Evolutionary conservation across 2,888 invertebrate genomes (phyloP), one percentile per base, ranked within the genome.

Genomic region (Platycheirus albimanus): DNA sequence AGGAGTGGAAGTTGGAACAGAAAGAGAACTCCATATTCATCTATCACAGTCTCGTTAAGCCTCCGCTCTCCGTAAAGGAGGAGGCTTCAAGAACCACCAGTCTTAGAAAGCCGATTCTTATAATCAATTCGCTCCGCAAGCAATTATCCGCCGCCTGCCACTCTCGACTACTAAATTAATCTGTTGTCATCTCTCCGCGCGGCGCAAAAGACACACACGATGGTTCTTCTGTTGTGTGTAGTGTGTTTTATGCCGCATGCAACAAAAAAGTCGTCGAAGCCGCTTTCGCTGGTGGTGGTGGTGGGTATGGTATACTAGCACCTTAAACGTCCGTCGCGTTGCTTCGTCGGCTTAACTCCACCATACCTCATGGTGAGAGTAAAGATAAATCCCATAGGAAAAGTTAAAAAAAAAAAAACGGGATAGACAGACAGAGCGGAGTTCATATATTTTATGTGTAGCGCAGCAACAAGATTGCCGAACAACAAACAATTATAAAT

Each of bases 401-500:
- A 67, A 20, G 19, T 19, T 54, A 45, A 67, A 36, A 19, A 24
- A 24, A 24, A 24, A 24, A 4, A 4, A 30, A 38, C 19, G 13
- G 33, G 17, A 47, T 30, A 47, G 43, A 45, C 41, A 28, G 41
- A 3, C 47, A 33, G 11, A 19, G 8, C 24, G 20, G 1, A 15
- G 41, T 41, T 28, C 49, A 63, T 49, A 36, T n/a, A 19, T 41
- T 24, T 41, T 58, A 19, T 58, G 19, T 56, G 24, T 11, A 58
- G 17, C 10, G 20, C 51, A 75, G 17, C 28, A 36, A 58, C 24
- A 43, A 49, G 19, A 66, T 24, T 10, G 38, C 17, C n/a, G 58
- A 61, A 61, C 67, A 78, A 69, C 78, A 78, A 83, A 69, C 69
- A 83, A 72, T 83, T 78, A 83, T 83, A 72, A 83, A 83, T 83